Evolutionary conservation across 2,113 vertebrate genomes (phyloP).

Genomic region (Numenius arquata): DNA sequence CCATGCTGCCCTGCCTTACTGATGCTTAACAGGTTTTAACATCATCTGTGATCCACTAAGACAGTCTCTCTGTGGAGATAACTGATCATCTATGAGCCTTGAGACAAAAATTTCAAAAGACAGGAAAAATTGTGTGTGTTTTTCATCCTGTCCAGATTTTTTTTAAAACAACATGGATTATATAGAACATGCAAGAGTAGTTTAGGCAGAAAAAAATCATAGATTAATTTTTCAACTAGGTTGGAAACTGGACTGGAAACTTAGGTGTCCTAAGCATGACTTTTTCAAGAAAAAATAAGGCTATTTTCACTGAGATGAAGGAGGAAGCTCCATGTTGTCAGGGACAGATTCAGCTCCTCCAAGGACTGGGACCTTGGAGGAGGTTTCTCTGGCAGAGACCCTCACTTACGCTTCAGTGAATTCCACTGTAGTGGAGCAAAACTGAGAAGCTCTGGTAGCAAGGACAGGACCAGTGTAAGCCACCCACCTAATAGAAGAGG

Average conservation of each 20-base stretch:
- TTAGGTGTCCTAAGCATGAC: not conserved
- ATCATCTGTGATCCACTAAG: not conserved
- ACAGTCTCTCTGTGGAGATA: not conserved
- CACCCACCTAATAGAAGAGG: not conserved
- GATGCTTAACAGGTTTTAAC: not conserved
- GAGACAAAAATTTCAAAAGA: not conserved
- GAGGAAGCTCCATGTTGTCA: not conserved
- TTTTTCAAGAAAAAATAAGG: not conserved
- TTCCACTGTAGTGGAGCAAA: not conserved
- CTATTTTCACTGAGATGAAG: not conserved
- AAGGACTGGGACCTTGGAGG: not conserved
- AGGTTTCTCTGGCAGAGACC: not conserved
- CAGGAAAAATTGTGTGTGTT: not conserved
- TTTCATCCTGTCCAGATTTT: not conserved
- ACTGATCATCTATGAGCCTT: not conserved
- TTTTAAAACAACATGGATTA: not conserved
- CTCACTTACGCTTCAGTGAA: not conserved
- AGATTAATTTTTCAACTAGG: not conserved
- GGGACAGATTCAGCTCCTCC: not conserved
- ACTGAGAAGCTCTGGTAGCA: not conserved
- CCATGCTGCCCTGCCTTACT: not conserved
- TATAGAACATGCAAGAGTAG: not conserved
- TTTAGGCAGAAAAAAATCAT: not conserved
- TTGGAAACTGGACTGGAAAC: not conserved
- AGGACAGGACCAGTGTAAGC: not conserved